phyloP scores from a whole-genome alignment of 2,797 vertebrate species.

The Ctenosaura bakeri region DNA sequence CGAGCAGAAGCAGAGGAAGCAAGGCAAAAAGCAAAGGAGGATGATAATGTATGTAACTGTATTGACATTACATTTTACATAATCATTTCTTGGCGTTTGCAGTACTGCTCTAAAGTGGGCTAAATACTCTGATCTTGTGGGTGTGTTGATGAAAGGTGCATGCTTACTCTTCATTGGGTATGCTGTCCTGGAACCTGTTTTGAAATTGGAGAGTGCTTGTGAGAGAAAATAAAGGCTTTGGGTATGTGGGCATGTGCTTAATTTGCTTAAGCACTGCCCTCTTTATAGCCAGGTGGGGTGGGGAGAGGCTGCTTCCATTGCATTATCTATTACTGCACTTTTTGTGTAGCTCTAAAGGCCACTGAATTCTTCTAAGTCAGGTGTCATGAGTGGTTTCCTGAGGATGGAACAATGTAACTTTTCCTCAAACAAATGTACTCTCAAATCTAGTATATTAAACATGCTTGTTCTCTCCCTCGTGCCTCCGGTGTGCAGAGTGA shows the following conservation, averaged over 20 bases:
- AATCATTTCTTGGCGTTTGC: not conserved
- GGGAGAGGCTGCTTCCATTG: not conserved
- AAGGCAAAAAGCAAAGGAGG: slow-evolving; percentile 92
- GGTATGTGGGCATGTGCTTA: not conserved
- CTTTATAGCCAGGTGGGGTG: not conserved
- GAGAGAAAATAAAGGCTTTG: not conserved
- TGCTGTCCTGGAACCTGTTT: not conserved
- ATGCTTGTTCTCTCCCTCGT: slow-evolving; percentile 26
- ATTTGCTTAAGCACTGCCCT: not conserved
- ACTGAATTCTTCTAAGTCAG: not conserved
- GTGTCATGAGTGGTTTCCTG: not conserved
- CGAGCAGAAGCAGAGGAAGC: slow-evolving; percentile 89
- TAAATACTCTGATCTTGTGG: not conserved
- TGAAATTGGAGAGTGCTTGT: not conserved
- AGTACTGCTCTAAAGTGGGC: not conserved
- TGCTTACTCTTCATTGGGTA: not conserved
- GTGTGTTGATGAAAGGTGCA: not conserved
- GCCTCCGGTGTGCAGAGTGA: slow-evolving; percentile 81
- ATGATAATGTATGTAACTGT: slow-evolving; percentile 90
- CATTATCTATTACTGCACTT: not conserved
- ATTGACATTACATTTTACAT: slow-evolving; percentile 4
- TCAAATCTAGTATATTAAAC: slow-evolving; percentile 16
- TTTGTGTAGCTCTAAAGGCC: slow-evolving; percentile 19
- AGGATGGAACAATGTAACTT: not conserved
- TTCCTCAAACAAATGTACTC: not conserved